A percentile compares a stretch with the other conserved stretches of the same genome.
These are phyloP conservation scores for Lasaia peninsularis DNA, from an alignment of 1,140 invertebrate genomes.

Conservation along the genomic window DNA sequence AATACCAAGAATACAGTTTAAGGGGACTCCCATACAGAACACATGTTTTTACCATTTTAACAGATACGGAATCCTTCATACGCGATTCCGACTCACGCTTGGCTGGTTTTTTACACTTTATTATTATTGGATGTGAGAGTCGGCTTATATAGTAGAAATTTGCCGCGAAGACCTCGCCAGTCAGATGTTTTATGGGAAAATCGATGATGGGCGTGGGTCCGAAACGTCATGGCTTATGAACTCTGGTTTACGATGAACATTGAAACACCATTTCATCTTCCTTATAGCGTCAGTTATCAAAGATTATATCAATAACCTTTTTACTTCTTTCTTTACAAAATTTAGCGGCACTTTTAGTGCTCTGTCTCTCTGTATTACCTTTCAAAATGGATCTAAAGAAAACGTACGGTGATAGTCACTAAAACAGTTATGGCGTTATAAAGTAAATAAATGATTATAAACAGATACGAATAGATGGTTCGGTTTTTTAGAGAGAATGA, in stretches of 20 bases:
- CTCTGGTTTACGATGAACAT: conserved; percentile 45
- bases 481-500: too few relatives aligned
- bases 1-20: too few relatives aligned
- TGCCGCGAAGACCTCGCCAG: conserved; percentile 50
- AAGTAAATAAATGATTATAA: too few relatives aligned
- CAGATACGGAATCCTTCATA: too few relatives aligned
- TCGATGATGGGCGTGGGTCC: conserved; percentile 53
- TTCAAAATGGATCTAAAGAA: too few relatives aligned
- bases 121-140: conserved; percentile 74
- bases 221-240: conserved; percentile 58
- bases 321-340: conserved; percentile 18
- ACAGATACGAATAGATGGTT: too few relatives aligned
- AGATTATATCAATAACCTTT: conserved; percentile 10
- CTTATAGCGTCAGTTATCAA: conserved; percentile 13
- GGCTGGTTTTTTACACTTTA: conserved; percentile 77
- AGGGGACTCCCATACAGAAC: too few relatives aligned
- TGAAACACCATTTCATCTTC: conserved; percentile 23
- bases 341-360: neutral
- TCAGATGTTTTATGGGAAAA: conserved; percentile 66
- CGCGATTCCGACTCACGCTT: too few relatives aligned
- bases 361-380: neutral
- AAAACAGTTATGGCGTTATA: too few relatives aligned
- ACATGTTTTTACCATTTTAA: too few relatives aligned
- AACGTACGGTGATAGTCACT: too few relatives aligned
- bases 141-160: conserved; percentile 71